Evolutionary conservation across 2,888 invertebrate genomes (phyloP).

Genomic region (Cepaea hortensis): DNA sequence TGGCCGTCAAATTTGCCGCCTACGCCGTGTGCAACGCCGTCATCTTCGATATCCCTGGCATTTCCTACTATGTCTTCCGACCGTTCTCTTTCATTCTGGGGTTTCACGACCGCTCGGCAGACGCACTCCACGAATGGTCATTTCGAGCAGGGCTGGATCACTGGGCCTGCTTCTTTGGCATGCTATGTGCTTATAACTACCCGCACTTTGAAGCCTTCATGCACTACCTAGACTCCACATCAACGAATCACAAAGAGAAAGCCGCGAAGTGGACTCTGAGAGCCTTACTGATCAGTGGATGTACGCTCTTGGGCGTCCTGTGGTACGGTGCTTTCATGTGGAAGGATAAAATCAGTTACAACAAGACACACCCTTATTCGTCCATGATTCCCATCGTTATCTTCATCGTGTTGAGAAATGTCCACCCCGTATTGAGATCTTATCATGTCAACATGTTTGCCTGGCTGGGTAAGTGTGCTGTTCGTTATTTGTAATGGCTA

Average conservation of each 20-base stretch:
- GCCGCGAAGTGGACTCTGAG: slow-evolving; percentile 30
- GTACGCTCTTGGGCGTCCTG: slow-evolving; percentile 32
- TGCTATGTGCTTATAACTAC: slow-evolving; percentile 70
- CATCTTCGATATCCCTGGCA: slow-evolving; percentile 64
- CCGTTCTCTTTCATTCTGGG: slow-evolving; percentile 61
- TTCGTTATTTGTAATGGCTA: too few species aligned
- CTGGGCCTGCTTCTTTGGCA: slow-evolving; percentile 67
- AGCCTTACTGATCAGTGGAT: slow-evolving; percentile 43
- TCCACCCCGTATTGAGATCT: slow-evolving; percentile 59
- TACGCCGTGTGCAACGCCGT: slow-evolving; percentile 60
- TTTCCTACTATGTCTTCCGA: slow-evolving; percentile 56
- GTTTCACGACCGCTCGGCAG: slow-evolving; percentile 54
- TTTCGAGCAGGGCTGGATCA: slow-evolving; percentile 67
- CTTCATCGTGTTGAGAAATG: slow-evolving; percentile 63
- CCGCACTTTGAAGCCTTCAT: slow-evolving; percentile 65
- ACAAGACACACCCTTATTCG: slow-evolving; percentile 62
- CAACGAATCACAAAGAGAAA: slow-evolving; percentile 6
- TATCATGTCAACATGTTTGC: slow-evolving; percentile 63
- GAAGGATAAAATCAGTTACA: slow-evolving; percentile 61
- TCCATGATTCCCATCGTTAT: slow-evolving; percentile 61
- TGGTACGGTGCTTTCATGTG: slow-evolving; percentile 60
- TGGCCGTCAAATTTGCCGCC: slow-evolving; percentile 62
- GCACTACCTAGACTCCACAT: slow-evolving; percentile 54
- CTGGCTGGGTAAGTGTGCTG: not conserved
- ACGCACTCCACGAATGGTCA: slow-evolving; percentile 65